Evolutionary conservation across 2,113 vertebrate species (phyloP).

Genomic region (Tenrec ecaudatus): DNA sequence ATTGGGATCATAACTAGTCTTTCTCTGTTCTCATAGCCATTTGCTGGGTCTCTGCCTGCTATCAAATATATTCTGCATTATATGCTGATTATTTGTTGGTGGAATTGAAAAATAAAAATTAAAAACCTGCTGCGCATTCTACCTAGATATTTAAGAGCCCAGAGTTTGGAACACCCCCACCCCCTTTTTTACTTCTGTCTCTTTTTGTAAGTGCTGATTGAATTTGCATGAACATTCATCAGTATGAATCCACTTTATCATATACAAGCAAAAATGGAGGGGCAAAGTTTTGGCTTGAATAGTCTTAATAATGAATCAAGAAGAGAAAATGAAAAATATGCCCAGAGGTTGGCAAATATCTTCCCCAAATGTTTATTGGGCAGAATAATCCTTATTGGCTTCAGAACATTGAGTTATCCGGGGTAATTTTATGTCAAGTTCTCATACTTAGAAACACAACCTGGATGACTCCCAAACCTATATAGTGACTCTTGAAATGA

Average conservation of each 20-base stretch:
- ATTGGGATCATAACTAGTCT: neutral
- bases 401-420: neutral
- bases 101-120: neutral
- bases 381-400: conserved; percentile 23
- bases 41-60: neutral
- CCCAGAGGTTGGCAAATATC: conserved; percentile 26
- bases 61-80: neutral
- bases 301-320: neutral
- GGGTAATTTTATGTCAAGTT: conserved; percentile 64
- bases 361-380: conserved; percentile 30
- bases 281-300: neutral
- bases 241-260: neutral
- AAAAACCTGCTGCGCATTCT: neutral
- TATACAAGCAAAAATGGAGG: neutral
- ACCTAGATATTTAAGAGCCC: neutral
- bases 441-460: conserved; percentile 41
- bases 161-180: neutral
- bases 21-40: neutral
- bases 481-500: neutral
- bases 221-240: neutral
- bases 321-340: conserved; percentile 57
- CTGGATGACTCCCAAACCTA: conserved; percentile 51
- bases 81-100: neutral
- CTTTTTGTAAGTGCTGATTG: neutral
- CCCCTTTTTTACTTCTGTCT: neutral